Evolutionary conservation across 1,140 invertebrate species (phyloP).

Genomic region (Ips nitidus): DNA sequence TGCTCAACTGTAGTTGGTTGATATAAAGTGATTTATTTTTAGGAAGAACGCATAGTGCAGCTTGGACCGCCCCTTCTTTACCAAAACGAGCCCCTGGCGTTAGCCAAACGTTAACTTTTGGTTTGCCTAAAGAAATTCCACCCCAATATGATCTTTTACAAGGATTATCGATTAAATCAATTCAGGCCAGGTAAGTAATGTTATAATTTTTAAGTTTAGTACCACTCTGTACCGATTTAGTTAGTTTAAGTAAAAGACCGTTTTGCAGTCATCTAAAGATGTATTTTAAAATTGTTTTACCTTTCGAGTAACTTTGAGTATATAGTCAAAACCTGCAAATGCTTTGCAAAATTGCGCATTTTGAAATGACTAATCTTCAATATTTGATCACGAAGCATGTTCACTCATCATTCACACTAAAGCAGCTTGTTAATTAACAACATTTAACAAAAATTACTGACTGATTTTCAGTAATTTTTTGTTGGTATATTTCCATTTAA

Average conservation of each 20-base stretch:
- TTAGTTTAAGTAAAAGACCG: constrained; percentile 2
- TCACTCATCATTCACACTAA: no score
- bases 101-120: constrained; percentile 56
- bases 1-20: background rate
- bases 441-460: no score
- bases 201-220: background rate
- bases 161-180: constrained; percentile 55
- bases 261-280: background rate
- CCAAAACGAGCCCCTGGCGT: constrained; percentile 55
- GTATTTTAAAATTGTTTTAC: no score
- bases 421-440: no score
- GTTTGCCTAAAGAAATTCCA: constrained; percentile 59
- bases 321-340: background rate
- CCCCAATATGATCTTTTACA: constrained; percentile 61
- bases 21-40: constrained; percentile 58
- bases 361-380: no score
- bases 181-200: constrained; percentile 50
- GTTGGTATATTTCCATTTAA: no score
- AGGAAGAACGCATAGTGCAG: constrained; percentile 65
- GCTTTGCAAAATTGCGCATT: no score
- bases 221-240: background rate
- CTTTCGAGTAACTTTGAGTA: background rate
- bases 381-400: no score
- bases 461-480: no score
- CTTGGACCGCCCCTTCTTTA: constrained; percentile 63